phyloP scores from a whole-genome alignment of 2,113 vertebrate species.

The Redunca redunca region DNA sequence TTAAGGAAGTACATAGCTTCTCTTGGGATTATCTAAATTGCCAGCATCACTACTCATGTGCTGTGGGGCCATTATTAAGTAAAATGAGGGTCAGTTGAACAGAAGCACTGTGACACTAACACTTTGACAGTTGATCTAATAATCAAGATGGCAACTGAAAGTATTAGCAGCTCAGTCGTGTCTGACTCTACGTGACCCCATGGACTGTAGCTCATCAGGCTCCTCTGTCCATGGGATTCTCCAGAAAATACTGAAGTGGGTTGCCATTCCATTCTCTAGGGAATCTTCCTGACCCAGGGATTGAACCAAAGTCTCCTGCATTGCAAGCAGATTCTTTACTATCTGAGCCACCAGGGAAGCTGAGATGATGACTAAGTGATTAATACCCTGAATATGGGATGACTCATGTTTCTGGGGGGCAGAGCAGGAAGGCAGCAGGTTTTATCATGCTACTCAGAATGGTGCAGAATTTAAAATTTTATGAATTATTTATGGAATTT shows the following conservation, averaged over 20 bases:
- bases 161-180: accelerated
- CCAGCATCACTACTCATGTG: background rate
- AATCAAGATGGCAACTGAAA: background rate
- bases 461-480: background rate
- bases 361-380: background rate
- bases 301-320: background rate
- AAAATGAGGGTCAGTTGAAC: background rate
- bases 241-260: background rate
- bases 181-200: background rate
- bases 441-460: background rate
- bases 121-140: background rate
- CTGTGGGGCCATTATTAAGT: background rate
- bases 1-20: background rate
- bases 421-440: background rate
- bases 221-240: background rate
- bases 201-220: background rate
- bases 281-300: background rate
- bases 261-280: background rate
- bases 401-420: background rate
- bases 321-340: background rate
- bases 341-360: background rate
- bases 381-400: background rate
- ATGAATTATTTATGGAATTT: background rate
- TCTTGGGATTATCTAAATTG: background rate
- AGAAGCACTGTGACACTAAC: too few species aligned